Evolutionary conservation across 2,797 vertebrate genomes (phyloP), one percentile per base, ranked within the genome.

Genomic region (Tapera naevia): DNA sequence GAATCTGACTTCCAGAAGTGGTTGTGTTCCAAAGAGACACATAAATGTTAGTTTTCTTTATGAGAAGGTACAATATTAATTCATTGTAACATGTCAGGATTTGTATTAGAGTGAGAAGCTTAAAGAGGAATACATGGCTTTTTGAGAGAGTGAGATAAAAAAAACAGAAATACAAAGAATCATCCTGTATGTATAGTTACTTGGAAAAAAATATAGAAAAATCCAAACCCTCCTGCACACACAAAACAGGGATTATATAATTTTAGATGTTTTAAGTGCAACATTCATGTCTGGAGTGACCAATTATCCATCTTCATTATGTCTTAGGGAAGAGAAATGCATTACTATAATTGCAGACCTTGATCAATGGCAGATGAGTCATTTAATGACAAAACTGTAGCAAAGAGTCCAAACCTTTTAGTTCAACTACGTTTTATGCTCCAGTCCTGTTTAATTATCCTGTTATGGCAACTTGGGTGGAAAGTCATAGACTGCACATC

Each of bases 331-430:
- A 76, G 94, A 57, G 17, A 57, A 65, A 62, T 73, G 41, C 32
- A 58, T 50, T 80, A 43, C 28, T 87, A 35, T 76, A 88, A 86
- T 51, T 88, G 22, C 69, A 83, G 50, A n/a, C 45, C 46, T 92
- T 83, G 65, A 57, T 93, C 75, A 71, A 46, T 61, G 28, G n/a
- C 51, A 71, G 53, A 78, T 92, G 75, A 92, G 54, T 89, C 45
- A 79, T 93, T 57, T 83, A 74, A 72, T 79, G 76, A 70, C 60
- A 95, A 76, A 91, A 91, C 8, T 50, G n/a, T 56, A 85, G 33
- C n/a, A 74, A 57, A 0, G 8, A 86, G 17, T 74, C 39, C 56
- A 88, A 93, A 76, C 11, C 35, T 86, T 89, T 78, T 72, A 72
- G 57, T 90, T 88, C 18, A 73, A 80, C 57, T 64, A 46, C 48